Percentiles rank a stretch among this genome's conserved stretches.
Conservation (phyloP, 2,888 invertebrate genomes). For the Luffia ferchaultella region DNA sequence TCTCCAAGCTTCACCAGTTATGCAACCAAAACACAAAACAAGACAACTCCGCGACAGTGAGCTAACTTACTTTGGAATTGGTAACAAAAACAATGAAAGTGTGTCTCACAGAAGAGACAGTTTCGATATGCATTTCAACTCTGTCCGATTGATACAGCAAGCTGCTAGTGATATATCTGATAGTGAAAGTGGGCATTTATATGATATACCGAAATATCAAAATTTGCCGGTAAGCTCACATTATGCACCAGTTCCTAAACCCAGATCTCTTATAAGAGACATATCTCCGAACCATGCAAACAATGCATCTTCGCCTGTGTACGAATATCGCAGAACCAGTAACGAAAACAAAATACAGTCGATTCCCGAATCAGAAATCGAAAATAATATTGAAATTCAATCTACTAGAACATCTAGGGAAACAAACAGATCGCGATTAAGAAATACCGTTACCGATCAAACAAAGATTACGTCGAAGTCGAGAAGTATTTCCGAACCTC, state of each 20-base stretch:
- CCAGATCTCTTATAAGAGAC: slow-evolving; percentile 38
- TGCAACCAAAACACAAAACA: slow-evolving; percentile 31
- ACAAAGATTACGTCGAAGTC: slow-evolving; percentile 16
- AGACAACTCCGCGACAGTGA: slow-evolving; percentile 67
- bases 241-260: slow-evolving; percentile 38
- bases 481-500: slow-evolving; percentile 47
- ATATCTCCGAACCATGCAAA: too few relatives aligned
- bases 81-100: slow-evolving; percentile 9
- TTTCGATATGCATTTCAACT: slow-evolving; percentile 34
- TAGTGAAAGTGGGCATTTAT: slow-evolving; percentile 12
- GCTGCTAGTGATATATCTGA: slow-evolving; percentile 32
- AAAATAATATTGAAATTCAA: not conserved
- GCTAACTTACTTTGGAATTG: slow-evolving; percentile 65
- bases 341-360: not conserved
- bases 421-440: not conserved
- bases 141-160: slow-evolving; percentile 46
- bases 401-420: not conserved
- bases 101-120: not conserved
- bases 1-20: slow-evolving; percentile 28
- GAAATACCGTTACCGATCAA: not conserved
- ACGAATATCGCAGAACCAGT: too few relatives aligned
- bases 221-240: slow-evolving; percentile 37
- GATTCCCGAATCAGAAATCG: not conserved
- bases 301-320: too few relatives aligned
- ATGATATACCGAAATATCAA: slow-evolving; percentile 46